Evolutionary conservation across 2,797 vertebrate species (phyloP).

Genomic region (Falco naumanni): DNA sequence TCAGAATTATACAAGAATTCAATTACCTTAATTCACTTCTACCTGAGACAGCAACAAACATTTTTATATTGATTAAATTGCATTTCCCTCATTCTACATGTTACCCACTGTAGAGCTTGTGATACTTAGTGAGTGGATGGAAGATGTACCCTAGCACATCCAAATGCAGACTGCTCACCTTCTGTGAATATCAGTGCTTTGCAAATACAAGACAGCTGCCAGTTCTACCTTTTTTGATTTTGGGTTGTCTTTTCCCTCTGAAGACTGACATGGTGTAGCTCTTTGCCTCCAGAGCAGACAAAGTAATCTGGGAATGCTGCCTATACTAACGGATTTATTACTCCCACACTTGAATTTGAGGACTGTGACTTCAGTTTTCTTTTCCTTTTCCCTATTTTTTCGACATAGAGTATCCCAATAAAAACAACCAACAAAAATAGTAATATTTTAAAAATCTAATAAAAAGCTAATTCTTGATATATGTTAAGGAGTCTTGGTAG

Average conservation of each 20-base stretch:
- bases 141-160: not conserved
- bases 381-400: slow-evolving; percentile 1
- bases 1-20: not conserved
- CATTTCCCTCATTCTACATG: not conserved
- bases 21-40: not conserved
- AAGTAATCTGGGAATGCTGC: slow-evolving; percentile 27
- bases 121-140: not conserved
- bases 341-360: slow-evolving; percentile 11
- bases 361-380: not conserved
- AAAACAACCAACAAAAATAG: not conserved
- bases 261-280: not conserved
- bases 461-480: not conserved
- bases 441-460: not conserved
- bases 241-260: not conserved
- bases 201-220: not conserved
- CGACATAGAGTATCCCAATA: not conserved
- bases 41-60: not conserved
- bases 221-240: not conserved
- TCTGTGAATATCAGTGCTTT: not conserved
- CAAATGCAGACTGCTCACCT: not conserved
- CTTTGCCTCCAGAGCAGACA: not conserved
- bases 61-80: not conserved
- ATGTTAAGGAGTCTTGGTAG: not conserved
- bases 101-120: not conserved
- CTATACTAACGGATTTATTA: slow-evolving; percentile 17